Percentiles rank a stretch among this genome's conserved stretches.
Conservation (phyloP, 2,888 invertebrate genomes). For the Pteria penguin region DNA sequence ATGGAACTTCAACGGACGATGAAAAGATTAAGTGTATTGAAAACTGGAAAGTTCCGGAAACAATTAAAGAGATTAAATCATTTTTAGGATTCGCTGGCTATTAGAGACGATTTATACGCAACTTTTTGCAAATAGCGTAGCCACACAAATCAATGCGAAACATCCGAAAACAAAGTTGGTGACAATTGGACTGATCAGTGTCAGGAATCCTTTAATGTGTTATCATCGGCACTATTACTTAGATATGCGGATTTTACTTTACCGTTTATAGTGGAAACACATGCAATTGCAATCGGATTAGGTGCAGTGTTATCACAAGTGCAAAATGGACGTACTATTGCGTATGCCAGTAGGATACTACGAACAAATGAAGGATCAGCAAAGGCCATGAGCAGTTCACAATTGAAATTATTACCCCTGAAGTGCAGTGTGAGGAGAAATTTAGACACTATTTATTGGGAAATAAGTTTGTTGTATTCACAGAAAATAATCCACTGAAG, state of each 20-base stretch:
- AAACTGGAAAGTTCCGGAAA: slow-evolving; percentile 4
- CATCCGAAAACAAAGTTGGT: slow-evolving; percentile 15
- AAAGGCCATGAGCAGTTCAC: not conserved
- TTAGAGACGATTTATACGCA: slow-evolving; percentile 25
- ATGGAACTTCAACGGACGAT: slow-evolving; percentile 20
- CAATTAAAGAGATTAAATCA: slow-evolving; percentile 19
- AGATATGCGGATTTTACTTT: slow-evolving; percentile 20
- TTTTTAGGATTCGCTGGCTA: slow-evolving; percentile 30
- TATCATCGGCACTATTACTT: slow-evolving; percentile 17
- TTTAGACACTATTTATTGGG: slow-evolving; percentile 31
- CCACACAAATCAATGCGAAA: slow-evolving; percentile 4
- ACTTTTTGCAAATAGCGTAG: slow-evolving; percentile 10
- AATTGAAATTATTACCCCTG: not conserved
- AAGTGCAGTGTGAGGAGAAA: slow-evolving; percentile 47
- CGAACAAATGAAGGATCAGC: not conserved
- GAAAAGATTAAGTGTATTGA: slow-evolving; percentile 19
- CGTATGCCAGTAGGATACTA: not conserved
- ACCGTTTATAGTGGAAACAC: slow-evolving; percentile 20
- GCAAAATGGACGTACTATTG: slow-evolving; percentile 11
- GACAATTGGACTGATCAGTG: slow-evolving; percentile 15
- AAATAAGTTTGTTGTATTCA: slow-evolving; percentile 16
- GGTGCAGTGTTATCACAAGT: slow-evolving; percentile 18
- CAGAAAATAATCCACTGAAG: slow-evolving; percentile 24
- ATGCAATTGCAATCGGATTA: slow-evolving; percentile 14
- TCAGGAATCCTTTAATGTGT: slow-evolving; percentile 14